Percentiles rank a stretch among this genome's conserved stretches.
phyloP scores from a whole-genome alignment of 2,888 invertebrate genomes.

The Stenichneumon culpator region DNA sequence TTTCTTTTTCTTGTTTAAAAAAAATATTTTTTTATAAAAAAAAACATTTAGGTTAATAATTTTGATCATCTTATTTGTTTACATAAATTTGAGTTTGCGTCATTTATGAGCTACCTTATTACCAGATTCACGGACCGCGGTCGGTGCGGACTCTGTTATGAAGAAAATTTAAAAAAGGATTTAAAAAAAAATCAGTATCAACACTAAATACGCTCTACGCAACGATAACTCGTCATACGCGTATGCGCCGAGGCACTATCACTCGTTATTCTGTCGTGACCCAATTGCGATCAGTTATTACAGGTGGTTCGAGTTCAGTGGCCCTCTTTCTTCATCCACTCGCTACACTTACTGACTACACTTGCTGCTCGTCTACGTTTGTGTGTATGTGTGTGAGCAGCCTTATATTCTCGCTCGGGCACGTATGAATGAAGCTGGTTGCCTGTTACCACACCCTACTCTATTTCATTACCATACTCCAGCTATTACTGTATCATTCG shows the following conservation, averaged over 20 bases:
- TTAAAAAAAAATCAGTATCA: conserved; percentile 11
- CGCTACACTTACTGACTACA: conserved; percentile 47
- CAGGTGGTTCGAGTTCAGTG: conserved; percentile 68
- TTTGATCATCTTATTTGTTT: too few relatives aligned
- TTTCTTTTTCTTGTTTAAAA: too few relatives aligned
- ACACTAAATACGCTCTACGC: neutral
- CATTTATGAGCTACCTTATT: too few relatives aligned
- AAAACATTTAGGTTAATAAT: too few relatives aligned
- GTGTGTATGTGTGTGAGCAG: conserved; percentile 29
- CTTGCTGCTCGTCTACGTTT: conserved; percentile 6
- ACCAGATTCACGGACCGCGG: too few relatives aligned
- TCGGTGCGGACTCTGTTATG: too few relatives aligned
- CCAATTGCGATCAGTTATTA: conserved; percentile 65
- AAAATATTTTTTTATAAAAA: too few relatives aligned
- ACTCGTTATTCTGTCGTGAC: conserved; percentile 63
- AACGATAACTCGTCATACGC: conserved; percentile 6
- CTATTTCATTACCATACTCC: conserved; percentile 51
- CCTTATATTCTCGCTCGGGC: conserved; percentile 54
- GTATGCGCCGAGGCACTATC: conserved; percentile 30
- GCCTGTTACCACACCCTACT: conserved; percentile 59
- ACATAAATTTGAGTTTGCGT: too few relatives aligned
- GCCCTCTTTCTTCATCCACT: conserved; percentile 63
- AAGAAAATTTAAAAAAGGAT: too few relatives aligned
- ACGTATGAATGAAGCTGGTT: conserved; percentile 64
- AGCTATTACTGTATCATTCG: conserved; percentile 16